A percentile compares a stretch with the other conserved stretches of the same genome.
These are phyloP conservation scores for Syngnathus typhle DNA, from an alignment of 2,113 vertebrate species.

Conservation along the genomic window DNA sequence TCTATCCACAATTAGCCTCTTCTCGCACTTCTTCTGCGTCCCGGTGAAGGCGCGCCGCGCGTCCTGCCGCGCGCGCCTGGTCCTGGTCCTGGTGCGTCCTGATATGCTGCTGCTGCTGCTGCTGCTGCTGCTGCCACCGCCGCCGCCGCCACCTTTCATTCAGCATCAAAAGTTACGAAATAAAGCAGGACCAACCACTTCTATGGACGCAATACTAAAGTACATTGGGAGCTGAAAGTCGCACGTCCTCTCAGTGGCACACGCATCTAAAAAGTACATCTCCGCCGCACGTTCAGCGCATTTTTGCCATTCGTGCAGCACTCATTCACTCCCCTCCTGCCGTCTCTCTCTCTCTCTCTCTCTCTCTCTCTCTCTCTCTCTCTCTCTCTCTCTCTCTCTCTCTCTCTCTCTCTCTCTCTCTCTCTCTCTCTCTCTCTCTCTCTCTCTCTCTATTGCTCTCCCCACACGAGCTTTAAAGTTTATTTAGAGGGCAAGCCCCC, in stretches of 20 bases:
- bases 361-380: background rate
- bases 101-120: constrained; percentile 17
- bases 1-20: constrained; percentile 44
- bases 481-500: constrained; percentile 75
- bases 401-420: background rate
- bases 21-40: constrained; percentile 14
- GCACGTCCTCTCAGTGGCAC: constrained; percentile 23
- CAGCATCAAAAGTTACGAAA: constrained; percentile 44
- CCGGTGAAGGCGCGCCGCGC: constrained; percentile 47
- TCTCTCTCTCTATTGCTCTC: constrained; percentile 45
- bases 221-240: constrained; percentile 17
- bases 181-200: constrained; percentile 5
- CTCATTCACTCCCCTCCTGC: constrained; percentile 53
- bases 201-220: background rate
- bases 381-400: background rate
- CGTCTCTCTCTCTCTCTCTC: constrained; percentile 41
- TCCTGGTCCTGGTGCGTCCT: constrained; percentile 48
- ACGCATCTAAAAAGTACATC: constrained; percentile 38
- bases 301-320: constrained; percentile 61
- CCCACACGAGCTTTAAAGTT: constrained; percentile 67
- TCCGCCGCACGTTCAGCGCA: constrained; percentile 60
- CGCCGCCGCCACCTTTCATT: constrained; percentile 25
- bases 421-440: constrained; percentile 45
- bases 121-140: constrained; percentile 6
- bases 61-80: constrained; percentile 30